A percentile compares a stretch with the other conserved stretches of the same genome.
phyloP scores from a whole-genome alignment of 2,113 vertebrate genomes.

The Chlamydotis undulata region DNA sequence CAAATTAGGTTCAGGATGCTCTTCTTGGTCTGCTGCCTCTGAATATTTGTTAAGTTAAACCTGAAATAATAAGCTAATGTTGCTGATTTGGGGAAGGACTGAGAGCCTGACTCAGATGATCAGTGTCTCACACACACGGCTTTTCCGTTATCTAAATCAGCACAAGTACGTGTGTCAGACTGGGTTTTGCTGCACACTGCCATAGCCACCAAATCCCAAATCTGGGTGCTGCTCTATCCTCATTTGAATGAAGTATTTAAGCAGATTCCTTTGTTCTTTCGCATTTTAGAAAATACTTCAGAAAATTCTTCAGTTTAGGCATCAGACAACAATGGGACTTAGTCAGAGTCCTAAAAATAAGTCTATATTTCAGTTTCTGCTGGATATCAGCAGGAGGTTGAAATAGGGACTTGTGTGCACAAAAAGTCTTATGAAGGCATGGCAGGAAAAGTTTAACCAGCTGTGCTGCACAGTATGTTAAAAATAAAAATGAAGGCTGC shows the following conservation, averaged over 20 bases:
- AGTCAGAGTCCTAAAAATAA: conserved; percentile 14
- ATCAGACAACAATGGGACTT: neutral
- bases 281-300: neutral
- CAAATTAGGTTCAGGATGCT: neutral
- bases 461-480: neutral
- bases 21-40: neutral
- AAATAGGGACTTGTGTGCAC: neutral
- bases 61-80: neutral
- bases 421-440: neutral
- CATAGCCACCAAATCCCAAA: neutral
- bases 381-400: neutral
- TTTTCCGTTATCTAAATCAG: neutral
- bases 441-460: neutral
- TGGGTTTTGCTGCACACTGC: neutral
- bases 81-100: neutral
- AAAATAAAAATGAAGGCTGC: neutral
- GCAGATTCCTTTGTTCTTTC: neutral
- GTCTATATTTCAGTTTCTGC: neutral
- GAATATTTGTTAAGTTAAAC: neutral
- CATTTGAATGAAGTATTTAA: neutral
- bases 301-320: neutral
- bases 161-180: neutral
- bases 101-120: neutral
- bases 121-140: neutral
- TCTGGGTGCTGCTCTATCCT: neutral